These are phyloP conservation scores for human (Homo sapiens) DNA, from an alignment of 2,113 vertebrate species.

Conservation along the genomic window GRCh38 chr2:211385001-211385500, in stretches of 20 bases:
- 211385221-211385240: neutral
- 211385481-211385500: neutral
- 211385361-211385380: neutral
- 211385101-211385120: neutral
- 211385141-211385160: neutral
- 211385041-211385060: neutral
- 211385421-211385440: neutral
- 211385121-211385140: neutral
- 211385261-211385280: neutral
- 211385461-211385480: neutral
- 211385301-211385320: neutral
- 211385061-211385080: neutral
- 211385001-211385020: neutral
- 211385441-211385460: neutral
- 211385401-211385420: neutral
- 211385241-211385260: neutral
- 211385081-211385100: neutral
- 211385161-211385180: neutral
- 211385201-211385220: neutral
- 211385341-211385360: neutral
- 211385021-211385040: neutral
- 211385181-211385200: neutral
- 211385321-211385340: neutral
- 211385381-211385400: neutral
- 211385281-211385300: neutral